phyloP scores from a whole-genome alignment of 2,888 invertebrate species.

The Agriopis aurantiaria region DNA sequence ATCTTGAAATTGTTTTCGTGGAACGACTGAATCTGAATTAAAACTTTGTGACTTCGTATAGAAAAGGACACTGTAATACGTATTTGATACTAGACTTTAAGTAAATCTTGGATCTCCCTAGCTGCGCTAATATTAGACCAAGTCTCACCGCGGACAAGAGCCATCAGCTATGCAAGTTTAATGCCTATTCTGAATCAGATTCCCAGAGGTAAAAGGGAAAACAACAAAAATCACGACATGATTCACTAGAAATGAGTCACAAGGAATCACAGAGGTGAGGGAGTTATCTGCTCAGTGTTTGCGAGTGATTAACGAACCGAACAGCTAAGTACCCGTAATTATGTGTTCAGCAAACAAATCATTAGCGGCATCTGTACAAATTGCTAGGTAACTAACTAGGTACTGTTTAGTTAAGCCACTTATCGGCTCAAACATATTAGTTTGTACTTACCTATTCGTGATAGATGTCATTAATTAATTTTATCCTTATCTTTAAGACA shows the following conservation, averaged over 20 bases:
- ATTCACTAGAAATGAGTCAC: slow-evolving; percentile 50
- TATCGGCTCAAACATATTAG: slow-evolving; percentile 52
- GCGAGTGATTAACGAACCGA: slow-evolving; percentile 61
- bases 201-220: slow-evolving; percentile 57
- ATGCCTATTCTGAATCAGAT: slow-evolving; percentile 53
- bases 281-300: slow-evolving; percentile 53
- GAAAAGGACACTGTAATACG: not conserved
- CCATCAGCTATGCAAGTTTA: slow-evolving; percentile 41
- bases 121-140: slow-evolving; percentile 44
- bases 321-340: slow-evolving; percentile 53
- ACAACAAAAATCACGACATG: slow-evolving; percentile 55
- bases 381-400: slow-evolving; percentile 46
- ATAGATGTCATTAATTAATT: slow-evolving; percentile 27
- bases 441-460: slow-evolving; percentile 18
- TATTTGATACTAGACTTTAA: not conserved
- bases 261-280: slow-evolving; percentile 50
- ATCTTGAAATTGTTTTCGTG: no score
- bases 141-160: slow-evolving; percentile 43
- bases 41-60: not conserved
- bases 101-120: slow-evolving; percentile 17
- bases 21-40: not conserved
- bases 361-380: slow-evolving; percentile 59
- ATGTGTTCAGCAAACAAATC: slow-evolving; percentile 67
- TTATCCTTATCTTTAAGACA: slow-evolving; percentile 10
- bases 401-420: slow-evolving; percentile 47